Conservation (phyloP, 2,113 vertebrate genomes). For the Microtus ochrogaster region DNA sequence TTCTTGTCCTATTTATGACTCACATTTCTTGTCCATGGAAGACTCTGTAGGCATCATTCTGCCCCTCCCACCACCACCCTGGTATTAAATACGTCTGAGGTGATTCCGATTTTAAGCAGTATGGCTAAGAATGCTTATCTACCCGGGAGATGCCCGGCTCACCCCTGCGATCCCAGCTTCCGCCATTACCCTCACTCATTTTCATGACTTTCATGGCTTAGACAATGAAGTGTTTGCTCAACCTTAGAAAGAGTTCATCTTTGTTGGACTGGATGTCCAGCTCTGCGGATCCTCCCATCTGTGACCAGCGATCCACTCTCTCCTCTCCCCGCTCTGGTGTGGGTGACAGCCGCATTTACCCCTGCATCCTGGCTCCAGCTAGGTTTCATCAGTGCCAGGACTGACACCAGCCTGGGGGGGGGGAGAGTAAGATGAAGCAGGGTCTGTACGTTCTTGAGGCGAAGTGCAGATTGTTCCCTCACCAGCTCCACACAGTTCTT, state of each 20-base stretch:
- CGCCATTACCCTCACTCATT: not conserved
- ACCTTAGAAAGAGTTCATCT: not conserved
- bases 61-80: not conserved
- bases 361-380: not conserved
- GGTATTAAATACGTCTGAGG: not conserved
- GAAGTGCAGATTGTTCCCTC: not conserved
- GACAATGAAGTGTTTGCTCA: not conserved
- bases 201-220: not conserved
- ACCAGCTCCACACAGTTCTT: not conserved
- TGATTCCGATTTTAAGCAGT: not conserved
- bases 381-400: not conserved
- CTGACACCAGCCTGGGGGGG: not conserved
- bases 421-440: no score
- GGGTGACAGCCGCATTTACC: not conserved
- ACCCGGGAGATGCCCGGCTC: not conserved
- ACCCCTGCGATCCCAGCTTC: not conserved
- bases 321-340: not conserved
- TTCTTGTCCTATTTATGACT: not conserved
- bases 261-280: not conserved
- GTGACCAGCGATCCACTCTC: not conserved
- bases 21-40: not conserved
- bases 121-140: not conserved
- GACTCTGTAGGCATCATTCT: not conserved
- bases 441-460: not conserved
- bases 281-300: not conserved